Conservation (phyloP, 1,140 invertebrate genomes). For the Mercenaria mercenaria region DNA sequence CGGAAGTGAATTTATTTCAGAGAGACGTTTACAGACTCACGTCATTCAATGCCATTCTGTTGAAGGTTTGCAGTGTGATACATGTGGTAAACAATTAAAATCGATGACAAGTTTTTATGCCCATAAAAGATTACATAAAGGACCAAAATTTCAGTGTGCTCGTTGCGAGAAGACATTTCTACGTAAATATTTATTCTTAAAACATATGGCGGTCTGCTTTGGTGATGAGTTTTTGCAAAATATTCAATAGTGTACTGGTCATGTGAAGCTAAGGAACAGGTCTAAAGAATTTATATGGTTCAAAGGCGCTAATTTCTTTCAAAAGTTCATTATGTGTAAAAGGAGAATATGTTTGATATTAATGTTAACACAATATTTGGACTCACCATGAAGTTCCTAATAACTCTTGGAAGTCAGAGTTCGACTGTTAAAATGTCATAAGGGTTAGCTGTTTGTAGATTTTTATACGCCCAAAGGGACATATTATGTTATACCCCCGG, state of each 20-base stretch:
- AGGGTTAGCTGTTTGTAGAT: no score
- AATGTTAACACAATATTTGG: no score
- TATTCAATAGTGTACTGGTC: not conserved
- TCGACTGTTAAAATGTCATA: no score
- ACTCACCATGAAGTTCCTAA: no score
- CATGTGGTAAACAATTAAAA: constrained; percentile 16
- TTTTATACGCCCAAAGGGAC: no score
- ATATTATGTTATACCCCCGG: no score
- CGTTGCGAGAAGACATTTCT: not conserved
- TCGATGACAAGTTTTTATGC: not conserved
- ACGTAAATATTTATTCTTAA: not conserved
- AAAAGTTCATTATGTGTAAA: no score
- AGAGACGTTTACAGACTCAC: not conserved
- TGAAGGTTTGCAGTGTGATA: not conserved
- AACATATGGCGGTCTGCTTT: not conserved
- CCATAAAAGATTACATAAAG: not conserved
- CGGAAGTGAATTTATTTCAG: not conserved
- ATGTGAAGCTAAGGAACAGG: no score
- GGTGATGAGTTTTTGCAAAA: not conserved
- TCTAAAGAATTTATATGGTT: no score
- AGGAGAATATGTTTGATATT: no score
- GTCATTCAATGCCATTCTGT: not conserved
- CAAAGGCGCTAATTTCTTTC: no score
- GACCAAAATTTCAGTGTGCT: not conserved
- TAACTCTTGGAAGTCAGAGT: no score